Evolutionary conservation across 2,797 vertebrate genomes (phyloP).

Genomic region (Cossypha dichroa): DNA sequence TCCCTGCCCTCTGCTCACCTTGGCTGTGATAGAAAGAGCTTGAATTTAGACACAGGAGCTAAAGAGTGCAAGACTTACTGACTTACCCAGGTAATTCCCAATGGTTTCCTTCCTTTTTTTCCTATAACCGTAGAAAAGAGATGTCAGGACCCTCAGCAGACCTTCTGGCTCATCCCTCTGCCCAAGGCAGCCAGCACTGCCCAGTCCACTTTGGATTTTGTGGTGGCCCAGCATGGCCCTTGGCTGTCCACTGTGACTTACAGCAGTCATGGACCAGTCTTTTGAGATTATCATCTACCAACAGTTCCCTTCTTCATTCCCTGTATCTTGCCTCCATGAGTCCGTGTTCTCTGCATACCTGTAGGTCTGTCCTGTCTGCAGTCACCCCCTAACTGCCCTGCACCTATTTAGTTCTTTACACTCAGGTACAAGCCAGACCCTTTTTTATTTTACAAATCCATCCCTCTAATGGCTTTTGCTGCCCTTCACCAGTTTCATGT

Average conservation of each 20-base stretch:
- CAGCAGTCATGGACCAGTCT: background rate
- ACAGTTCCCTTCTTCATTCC: background rate
- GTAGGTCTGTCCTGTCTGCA: background rate
- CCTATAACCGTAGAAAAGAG: background rate
- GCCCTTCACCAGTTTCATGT: background rate
- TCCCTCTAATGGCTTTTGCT: background rate
- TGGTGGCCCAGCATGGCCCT: background rate
- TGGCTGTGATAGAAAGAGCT: background rate
- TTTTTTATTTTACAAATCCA: background rate
- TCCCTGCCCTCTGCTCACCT: background rate
- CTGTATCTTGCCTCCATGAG: background rate
- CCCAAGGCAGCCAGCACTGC: background rate
- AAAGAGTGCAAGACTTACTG: background rate
- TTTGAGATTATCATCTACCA: background rate
- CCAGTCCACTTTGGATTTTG: background rate
- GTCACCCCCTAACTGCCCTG: background rate
- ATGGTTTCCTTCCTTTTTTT: background rate
- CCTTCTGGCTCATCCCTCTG: background rate
- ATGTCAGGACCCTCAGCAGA: background rate
- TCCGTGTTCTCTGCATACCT: background rate
- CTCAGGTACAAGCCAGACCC: background rate
- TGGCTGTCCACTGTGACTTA: background rate
- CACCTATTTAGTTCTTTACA: background rate
- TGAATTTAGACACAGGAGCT: background rate
- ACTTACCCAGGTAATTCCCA: background rate